A percentile compares a stretch with the other conserved stretches of the same genome.
phyloP scores from a whole-genome alignment of 1,140 invertebrate genomes.

The Bilobella aurantiaca region DNA sequence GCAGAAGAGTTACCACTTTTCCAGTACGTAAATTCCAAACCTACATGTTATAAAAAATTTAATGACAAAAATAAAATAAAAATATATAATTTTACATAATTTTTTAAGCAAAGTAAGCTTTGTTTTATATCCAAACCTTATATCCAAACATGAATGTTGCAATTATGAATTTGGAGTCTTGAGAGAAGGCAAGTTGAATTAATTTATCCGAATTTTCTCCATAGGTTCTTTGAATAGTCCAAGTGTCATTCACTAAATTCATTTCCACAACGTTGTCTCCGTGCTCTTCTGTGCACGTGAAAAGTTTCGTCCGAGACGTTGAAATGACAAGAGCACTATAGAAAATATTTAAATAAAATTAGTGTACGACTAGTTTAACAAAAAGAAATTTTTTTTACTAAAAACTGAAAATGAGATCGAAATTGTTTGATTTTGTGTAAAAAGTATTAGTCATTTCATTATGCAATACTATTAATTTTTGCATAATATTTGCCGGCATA shows the following conservation, averaged over 20 bases:
- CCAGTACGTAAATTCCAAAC: conserved; percentile 40
- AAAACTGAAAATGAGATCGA: too few relatives aligned
- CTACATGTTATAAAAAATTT: too few relatives aligned
- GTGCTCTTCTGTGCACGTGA: conserved; percentile 39
- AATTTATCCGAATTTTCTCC: conserved; percentile 42
- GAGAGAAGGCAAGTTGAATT: conserved; percentile 42
- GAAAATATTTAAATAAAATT: not conserved
- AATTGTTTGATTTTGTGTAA: too few relatives aligned
- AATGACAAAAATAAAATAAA: too few relatives aligned
- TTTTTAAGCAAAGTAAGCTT: not conserved
- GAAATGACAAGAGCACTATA: conserved; percentile 32
- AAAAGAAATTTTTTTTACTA: too few relatives aligned
- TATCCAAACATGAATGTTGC: conserved; percentile 44
- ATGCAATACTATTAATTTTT: too few relatives aligned
- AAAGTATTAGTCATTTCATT: too few relatives aligned
- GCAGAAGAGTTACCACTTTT: conserved; percentile 53
- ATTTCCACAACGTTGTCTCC: conserved; percentile 31
- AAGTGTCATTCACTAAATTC: conserved; percentile 35
- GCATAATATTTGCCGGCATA: too few relatives aligned
- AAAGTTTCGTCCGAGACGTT: conserved; percentile 36
- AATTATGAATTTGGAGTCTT: conserved; percentile 43
- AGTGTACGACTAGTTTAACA: too few relatives aligned
- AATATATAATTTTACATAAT: not conserved
- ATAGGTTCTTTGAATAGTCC: conserved; percentile 41
- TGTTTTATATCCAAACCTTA: conserved; percentile 37